A percentile compares a stretch with the other conserved stretches of the same genome.
Conservation (phyloP, 2,797 vertebrate genomes). For the Enteromius anoplus region DNA sequence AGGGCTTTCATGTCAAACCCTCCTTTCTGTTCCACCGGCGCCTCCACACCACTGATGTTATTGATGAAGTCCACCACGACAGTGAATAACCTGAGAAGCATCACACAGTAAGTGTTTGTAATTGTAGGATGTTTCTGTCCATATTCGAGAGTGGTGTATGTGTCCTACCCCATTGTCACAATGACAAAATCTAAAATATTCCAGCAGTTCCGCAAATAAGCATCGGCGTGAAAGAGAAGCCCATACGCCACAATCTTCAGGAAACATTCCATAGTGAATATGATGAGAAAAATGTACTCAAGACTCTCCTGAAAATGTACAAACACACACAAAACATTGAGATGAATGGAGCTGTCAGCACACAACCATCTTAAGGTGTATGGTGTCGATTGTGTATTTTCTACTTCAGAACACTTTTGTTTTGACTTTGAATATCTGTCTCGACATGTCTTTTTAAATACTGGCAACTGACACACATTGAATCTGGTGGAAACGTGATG, state of each 20-base stretch:
- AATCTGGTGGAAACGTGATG: not conserved
- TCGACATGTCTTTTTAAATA: not conserved
- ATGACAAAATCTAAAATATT: slow-evolving; percentile 93
- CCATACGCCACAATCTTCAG: slow-evolving; percentile 94
- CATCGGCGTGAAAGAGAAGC: slow-evolving; percentile 89
- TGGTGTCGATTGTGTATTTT: not conserved
- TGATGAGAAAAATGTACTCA: slow-evolving; percentile 91
- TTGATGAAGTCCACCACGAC: slow-evolving; percentile 88
- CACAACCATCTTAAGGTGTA: not conserved
- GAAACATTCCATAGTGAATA: slow-evolving; percentile 90
- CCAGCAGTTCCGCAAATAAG: slow-evolving; percentile 92
- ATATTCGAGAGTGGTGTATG: not conserved
- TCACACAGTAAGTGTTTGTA: not conserved
- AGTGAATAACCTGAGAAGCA: slow-evolving; percentile 80
- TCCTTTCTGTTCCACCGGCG: slow-evolving; percentile 82
- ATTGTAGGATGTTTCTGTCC: not conserved
- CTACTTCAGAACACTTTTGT: slow-evolving; percentile 12
- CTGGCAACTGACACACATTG: not conserved
- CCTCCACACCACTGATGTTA: slow-evolving; percentile 80
- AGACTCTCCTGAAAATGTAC: slow-evolving; percentile 85
- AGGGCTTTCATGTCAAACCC: slow-evolving; percentile 94
- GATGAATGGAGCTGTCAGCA: slow-evolving; percentile 32
- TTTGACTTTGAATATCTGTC: slow-evolving; percentile 20
- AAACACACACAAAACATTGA: slow-evolving; percentile 9
- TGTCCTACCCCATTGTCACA: slow-evolving; percentile 88